Conservation (phyloP, 2,113 vertebrate species). For the Garra rufa region DNA sequence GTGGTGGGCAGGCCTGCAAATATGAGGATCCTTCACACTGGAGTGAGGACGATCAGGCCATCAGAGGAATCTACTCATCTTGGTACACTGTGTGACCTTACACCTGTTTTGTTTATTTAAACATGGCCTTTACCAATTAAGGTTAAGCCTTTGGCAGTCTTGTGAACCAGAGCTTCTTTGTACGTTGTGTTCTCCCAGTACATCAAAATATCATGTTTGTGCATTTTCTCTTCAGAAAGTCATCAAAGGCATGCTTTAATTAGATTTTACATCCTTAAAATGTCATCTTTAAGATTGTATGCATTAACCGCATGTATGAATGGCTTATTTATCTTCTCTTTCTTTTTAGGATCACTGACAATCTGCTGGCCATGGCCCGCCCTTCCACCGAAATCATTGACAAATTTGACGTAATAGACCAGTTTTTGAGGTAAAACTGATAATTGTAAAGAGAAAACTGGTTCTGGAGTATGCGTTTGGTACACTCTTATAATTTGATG, state of each 20-base stretch:
- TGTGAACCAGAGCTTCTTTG: not conserved
- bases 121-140: not conserved
- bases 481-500: not conserved
- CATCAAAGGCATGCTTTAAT: not conserved
- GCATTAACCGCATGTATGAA: not conserved
- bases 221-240: not conserved
- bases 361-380: conserved; percentile 93
- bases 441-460: not conserved
- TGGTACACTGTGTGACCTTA: conserved; percentile 77
- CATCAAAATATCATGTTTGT: not conserved
- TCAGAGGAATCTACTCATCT: conserved; percentile 93
- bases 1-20: conserved; percentile 93
- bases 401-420: conserved; percentile 89
- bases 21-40: conserved; percentile 94
- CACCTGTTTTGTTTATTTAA: not conserved
- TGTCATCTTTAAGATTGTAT: not conserved
- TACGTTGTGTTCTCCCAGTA: not conserved
- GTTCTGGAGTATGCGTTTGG: not conserved
- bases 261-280: not conserved
- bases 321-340: not conserved
- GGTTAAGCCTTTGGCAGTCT: not conserved
- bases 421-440: conserved; percentile 86
- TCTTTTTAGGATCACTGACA: conserved; percentile 89
- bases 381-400: conserved; percentile 94
- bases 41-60: conserved; percentile 88